Evolutionary conservation across 2,797 vertebrate genomes (phyloP).

Genomic region (Gallinago stenura): DNA sequence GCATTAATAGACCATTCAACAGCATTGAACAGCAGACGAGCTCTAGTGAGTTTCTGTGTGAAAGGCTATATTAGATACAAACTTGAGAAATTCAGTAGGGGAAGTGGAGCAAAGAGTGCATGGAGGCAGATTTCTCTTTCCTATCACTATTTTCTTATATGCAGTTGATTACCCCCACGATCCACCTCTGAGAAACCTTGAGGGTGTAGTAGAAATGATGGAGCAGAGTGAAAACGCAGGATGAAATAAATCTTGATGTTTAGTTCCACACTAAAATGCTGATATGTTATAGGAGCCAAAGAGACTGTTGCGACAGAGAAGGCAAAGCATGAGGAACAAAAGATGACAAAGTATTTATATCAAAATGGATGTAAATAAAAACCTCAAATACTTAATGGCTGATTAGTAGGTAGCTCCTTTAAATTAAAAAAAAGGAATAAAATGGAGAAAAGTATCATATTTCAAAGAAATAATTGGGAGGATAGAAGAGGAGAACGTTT

Average conservation of each 20-base stretch:
- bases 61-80: neutral
- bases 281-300: neutral
- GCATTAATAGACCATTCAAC: neutral
- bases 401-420: neutral
- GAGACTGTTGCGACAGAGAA: neutral
- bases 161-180: neutral
- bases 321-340: neutral
- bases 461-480: neutral
- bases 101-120: neutral
- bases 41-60: neutral
- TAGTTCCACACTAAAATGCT: neutral
- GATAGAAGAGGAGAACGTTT: neutral
- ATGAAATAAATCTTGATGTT: neutral
- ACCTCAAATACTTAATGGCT: neutral
- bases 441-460: neutral
- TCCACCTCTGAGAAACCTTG: neutral
- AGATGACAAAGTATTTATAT: neutral
- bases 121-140: neutral
- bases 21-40: neutral
- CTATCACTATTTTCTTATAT: neutral
- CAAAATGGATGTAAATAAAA: neutral
- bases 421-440: neutral
- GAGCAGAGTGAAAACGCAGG: neutral
- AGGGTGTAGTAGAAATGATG: neutral
- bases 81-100: neutral